These are phyloP conservation scores for Haliaeetus vocifer DNA, from an alignment of 2,797 vertebrate genomes.

Conservation along the genomic window DNA sequence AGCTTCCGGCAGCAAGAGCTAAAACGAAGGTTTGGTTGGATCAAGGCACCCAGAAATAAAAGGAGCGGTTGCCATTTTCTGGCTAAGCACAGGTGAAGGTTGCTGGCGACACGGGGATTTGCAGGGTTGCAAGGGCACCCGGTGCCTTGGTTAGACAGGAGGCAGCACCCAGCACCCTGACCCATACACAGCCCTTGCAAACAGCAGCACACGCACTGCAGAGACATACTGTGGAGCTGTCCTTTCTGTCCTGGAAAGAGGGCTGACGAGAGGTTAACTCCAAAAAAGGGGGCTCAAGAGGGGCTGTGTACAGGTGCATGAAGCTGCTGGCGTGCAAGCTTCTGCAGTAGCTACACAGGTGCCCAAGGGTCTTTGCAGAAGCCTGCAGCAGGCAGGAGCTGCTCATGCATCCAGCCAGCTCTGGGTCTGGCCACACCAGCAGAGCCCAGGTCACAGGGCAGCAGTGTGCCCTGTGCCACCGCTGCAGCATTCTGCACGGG, in stretches of 20 bases:
- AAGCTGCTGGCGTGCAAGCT: neutral
- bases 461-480: accelerated
- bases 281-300: neutral
- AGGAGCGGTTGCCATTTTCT: neutral
- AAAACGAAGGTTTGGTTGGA: neutral
- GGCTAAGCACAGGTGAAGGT: neutral
- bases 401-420: neutral
- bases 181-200: neutral
- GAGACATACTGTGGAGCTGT: accelerated
- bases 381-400: too few species aligned
- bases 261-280: neutral
- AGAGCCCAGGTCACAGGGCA: neutral
- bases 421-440: neutral
- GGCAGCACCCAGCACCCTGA: neutral
- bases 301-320: neutral
- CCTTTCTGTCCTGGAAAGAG: neutral
- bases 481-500: neutral
- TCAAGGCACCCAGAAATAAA: neutral
- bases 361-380: neutral
- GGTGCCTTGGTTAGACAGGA: neutral
- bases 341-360: neutral
- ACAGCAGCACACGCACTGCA: neutral
- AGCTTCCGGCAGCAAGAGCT: neutral
- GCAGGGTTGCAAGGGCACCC: neutral
- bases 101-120: neutral